Evolutionary conservation across 2,113 vertebrate species (phyloP).

Genomic region (Phalacrocorax pelagicus): DNA sequence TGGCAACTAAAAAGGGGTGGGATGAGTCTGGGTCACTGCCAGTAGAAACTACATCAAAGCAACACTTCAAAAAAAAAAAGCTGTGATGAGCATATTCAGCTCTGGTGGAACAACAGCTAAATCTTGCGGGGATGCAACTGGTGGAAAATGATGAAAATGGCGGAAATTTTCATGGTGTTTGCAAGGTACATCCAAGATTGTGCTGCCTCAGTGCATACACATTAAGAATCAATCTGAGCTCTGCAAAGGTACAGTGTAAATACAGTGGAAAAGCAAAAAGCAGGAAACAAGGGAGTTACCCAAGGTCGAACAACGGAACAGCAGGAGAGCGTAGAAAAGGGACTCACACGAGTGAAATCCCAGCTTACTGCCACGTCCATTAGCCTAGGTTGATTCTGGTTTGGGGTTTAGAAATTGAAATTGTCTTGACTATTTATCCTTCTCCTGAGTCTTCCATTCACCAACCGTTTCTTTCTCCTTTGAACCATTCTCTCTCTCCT

Average conservation of each 20-base stretch:
- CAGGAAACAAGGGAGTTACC: neutral
- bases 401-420: neutral
- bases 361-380: neutral
- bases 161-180: neutral
- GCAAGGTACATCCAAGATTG: neutral
- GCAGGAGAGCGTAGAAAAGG: neutral
- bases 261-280: neutral
- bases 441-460: neutral
- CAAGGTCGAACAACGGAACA: accelerated
- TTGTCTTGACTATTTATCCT: neutral
- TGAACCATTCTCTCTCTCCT: neutral
- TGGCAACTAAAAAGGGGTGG: neutral
- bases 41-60: neutral
- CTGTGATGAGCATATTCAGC: neutral
- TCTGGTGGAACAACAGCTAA: neutral
- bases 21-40: neutral
- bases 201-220: neutral
- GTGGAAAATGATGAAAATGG: neutral
- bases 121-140: neutral
- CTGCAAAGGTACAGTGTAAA: neutral
- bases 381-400: neutral
- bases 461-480: neutral
- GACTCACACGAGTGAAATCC: neutral
- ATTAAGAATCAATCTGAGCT: neutral
- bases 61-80: neutral